Evolutionary conservation across 53 echinoderm and acorn worm species (phyloP), one percentile per base, ranked within the genome.

Genomic region (Hippasteria phrygiana): DNA sequence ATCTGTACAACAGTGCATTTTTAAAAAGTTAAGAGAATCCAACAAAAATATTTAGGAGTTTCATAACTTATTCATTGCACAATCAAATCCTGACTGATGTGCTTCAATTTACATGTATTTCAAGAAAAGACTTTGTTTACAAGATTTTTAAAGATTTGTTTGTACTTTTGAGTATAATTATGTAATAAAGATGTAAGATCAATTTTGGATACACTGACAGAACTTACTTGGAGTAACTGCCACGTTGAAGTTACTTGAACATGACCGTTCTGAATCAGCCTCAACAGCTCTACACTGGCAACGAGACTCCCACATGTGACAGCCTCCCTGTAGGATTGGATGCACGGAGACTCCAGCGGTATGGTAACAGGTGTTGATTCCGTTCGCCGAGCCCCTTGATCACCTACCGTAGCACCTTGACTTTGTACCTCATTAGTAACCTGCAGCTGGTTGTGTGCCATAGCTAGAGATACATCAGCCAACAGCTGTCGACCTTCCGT

Each of bases 201-300:
- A n/a, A n/a, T n/a, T n/a, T n/a, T n/a, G n/a, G n/a, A n/a, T n/a
- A n/a, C n/a, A n/a, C n/a, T n/a, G n/a, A n/a, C n/a, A n/a, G n/a
- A n/a, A 71, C 71, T 9, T 78, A 78, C 79, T 37, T 78, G 59
- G 9, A 78, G 79, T 36, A 55, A 59, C 12, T 36, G 37, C 59
- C 55, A 78, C 5, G 56, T 55, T 78, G 79, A 50, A 18, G 79
- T 56, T 18, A 56, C 0, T 16, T 56, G 24, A 42, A 40, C 2
- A 10, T 20, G 10, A 7, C 29, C 32, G 4, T 65, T 65, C n/a
- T 33, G 31, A 4, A n/a, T n/a, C n/a, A n/a, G n/a, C n/a, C n/a
- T n/a, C n/a, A n/a, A n/a, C n/a, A n/a, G n/a, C n/a, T n/a, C n/a
- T n/a, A n/a, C n/a, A n/a, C n/a, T n/a, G n/a, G n/a, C n/a, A n/a